These are phyloP conservation scores for Hippocampus comes DNA, from an alignment of 2,113 vertebrate genomes.

Conservation along the genomic window DNA sequence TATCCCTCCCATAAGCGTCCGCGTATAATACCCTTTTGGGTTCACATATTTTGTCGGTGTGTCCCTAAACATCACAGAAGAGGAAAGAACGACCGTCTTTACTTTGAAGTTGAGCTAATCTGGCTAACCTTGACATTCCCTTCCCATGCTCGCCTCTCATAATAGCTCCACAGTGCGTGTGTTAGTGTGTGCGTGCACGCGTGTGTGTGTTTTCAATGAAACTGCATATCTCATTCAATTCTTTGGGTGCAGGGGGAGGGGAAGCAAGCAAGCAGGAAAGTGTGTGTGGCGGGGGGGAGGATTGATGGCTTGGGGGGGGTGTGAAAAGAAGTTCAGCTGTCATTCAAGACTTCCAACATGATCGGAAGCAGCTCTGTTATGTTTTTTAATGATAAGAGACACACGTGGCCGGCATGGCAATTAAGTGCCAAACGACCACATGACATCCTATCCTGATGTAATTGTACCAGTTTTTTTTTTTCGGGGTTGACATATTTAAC, in stretches of 20 bases:
- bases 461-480: background rate
- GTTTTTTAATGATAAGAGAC: background rate
- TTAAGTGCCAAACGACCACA: constrained; percentile 21
- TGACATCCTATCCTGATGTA: background rate
- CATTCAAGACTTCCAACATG: constrained; percentile 27
- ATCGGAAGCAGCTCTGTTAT: constrained; percentile 19
- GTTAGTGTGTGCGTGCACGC: constrained; percentile 30
- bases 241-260: constrained; percentile 38
- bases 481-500: background rate
- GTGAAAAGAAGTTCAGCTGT: constrained; percentile 29
- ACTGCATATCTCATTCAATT: constrained; percentile 66
- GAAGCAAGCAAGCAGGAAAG: constrained; percentile 6
- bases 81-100: constrained; percentile 25
- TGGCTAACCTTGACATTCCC: constrained; percentile 67
- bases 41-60: constrained; percentile 1
- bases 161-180: constrained; percentile 53
- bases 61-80: constrained; percentile 22
- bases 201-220: constrained; percentile 60
- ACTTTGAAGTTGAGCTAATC: constrained; percentile 66
- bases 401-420: constrained; percentile 27
- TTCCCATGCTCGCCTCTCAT: constrained; percentile 60
- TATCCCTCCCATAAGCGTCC: constrained; percentile 42
- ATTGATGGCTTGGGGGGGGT: constrained; percentile 11
- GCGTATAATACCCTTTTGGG: constrained; percentile 38
- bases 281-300: constrained; percentile 8